These are phyloP conservation scores for Bhutanitis thaidina DNA, from an alignment of 2,888 invertebrate species.

Conservation along the genomic window DNA sequence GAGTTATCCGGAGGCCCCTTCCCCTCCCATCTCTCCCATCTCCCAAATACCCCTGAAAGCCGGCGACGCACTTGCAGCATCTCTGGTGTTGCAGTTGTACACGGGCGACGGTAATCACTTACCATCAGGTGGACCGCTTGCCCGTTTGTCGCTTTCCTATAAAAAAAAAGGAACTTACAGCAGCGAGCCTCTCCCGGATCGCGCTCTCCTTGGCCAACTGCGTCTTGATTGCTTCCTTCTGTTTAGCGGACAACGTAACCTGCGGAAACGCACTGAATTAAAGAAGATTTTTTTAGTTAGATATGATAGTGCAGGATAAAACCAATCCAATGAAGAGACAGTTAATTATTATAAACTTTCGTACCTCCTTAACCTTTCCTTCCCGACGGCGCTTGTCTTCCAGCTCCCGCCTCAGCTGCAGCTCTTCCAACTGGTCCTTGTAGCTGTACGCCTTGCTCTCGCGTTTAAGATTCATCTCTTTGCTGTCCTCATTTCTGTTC, in stretches of 20 bases:
- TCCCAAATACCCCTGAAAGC: too few species aligned
- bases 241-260: constrained; percentile 85
- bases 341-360: background rate
- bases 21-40: too few species aligned
- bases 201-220: constrained; percentile 92
- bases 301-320: background rate
- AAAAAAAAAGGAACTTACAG: constrained; percentile 62
- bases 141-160: too few species aligned
- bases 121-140: too few species aligned
- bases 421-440: constrained; percentile 97
- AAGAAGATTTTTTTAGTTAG: constrained; percentile 2
- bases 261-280: constrained; percentile 24
- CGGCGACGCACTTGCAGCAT: too few species aligned
- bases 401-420: constrained; percentile 94
- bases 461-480: constrained; percentile 90
- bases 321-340: background rate
- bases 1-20: too few species aligned
- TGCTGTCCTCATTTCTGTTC: constrained; percentile 65
- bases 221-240: constrained; percentile 92
- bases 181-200: constrained; percentile 84
- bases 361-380: constrained; percentile 85
- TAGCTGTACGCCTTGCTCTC: constrained; percentile 98
- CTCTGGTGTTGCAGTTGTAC: too few species aligned
- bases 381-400: constrained; percentile 92
- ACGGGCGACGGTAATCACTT: too few species aligned